phyloP scores from a whole-genome alignment of 2,888 invertebrate genomes.

The Lasioglossum oenotherae region DNA sequence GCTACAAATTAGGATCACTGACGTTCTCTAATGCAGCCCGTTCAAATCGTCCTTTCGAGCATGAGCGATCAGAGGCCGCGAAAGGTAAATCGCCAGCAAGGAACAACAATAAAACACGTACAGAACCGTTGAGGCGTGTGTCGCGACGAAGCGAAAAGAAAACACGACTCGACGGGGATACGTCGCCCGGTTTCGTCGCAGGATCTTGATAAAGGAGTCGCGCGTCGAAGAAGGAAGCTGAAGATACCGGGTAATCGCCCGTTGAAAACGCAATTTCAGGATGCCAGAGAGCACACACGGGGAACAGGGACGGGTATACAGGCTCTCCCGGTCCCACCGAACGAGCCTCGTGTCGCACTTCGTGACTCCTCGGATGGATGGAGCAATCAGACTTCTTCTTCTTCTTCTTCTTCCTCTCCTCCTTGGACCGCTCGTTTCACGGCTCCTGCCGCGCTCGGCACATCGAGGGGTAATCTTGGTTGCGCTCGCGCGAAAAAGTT shows the following conservation, averaged over 20 bases:
- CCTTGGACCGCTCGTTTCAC: conserved; percentile 5
- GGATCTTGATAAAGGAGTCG: conserved; percentile 58
- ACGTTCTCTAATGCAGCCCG: background rate
- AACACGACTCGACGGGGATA: background rate
- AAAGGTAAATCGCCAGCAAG: background rate
- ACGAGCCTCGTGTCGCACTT: conserved; percentile 55
- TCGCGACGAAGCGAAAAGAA: background rate
- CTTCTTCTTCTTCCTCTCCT: conserved; percentile 14
- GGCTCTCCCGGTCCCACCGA: conserved; percentile 23
- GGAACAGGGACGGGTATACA: conserved; percentile 16
- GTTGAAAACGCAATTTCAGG: conserved; percentile 73
- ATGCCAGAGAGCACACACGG: conserved; percentile 28
- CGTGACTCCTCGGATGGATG: conserved; percentile 53
- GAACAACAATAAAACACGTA: background rate
- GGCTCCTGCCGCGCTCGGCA: background rate
- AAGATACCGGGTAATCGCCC: conserved; percentile 71
- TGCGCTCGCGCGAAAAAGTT: conserved; percentile 48
- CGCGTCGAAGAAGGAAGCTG: conserved; percentile 41
- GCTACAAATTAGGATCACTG: background rate
- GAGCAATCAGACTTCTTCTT: conserved; percentile 53
- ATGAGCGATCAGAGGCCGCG: background rate
- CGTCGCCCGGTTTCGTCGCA: conserved; percentile 39
- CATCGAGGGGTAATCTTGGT: conserved; percentile 34
- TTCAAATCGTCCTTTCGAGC: background rate
- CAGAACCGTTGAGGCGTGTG: background rate